These are phyloP conservation scores for Nibea coibor DNA, from an alignment of 2,113 vertebrate genomes.

Conservation along the genomic window DNA sequence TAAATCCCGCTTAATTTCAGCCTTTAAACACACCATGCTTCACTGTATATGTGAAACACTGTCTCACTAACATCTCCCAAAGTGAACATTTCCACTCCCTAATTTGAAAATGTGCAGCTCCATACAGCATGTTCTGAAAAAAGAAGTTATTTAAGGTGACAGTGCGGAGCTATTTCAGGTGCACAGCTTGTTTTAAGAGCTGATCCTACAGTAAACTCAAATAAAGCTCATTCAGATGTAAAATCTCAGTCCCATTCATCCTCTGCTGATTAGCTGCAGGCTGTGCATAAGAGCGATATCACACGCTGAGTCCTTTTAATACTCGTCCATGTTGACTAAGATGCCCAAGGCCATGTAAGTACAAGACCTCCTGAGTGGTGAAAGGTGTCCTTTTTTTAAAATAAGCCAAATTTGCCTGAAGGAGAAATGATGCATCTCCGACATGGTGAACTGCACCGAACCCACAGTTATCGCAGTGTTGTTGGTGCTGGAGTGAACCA, in stretches of 20 bases:
- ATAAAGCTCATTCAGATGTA: slow-evolving; percentile 44
- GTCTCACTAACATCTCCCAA: slow-evolving; percentile 56
- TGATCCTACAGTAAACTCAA: slow-evolving; percentile 35
- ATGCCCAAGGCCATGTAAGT: slow-evolving; percentile 4
- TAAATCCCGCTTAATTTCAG: slow-evolving; percentile 59
- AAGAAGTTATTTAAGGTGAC: slow-evolving; percentile 44
- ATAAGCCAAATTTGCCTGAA: slow-evolving; percentile 33
- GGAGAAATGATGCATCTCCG: slow-evolving; percentile 7
- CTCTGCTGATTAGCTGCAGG: slow-evolving; percentile 53
- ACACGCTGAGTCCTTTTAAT: slow-evolving; percentile 40
- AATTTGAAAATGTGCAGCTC: slow-evolving; percentile 46
- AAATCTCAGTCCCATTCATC: slow-evolving; percentile 39
- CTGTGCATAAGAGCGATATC: slow-evolving; percentile 40
- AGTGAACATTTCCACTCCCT: slow-evolving; percentile 28
- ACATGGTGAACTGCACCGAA: slow-evolving; percentile 4
- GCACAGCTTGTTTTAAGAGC: slow-evolving; percentile 39
- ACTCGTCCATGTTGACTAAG: slow-evolving; percentile 22
- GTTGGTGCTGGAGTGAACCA: slow-evolving; percentile 8
- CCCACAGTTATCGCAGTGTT: not conserved
- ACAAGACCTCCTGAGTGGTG: slow-evolving; percentile 26
- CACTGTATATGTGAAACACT: slow-evolving; percentile 25
- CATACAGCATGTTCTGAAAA: not conserved
- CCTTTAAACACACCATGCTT: slow-evolving; percentile 41
- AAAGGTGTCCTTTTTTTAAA: slow-evolving; percentile 30
- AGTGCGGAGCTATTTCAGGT: slow-evolving; percentile 30